phyloP scores from a whole-genome alignment of 1,140 invertebrate genomes.

The Ylistrum balloti region DNA sequence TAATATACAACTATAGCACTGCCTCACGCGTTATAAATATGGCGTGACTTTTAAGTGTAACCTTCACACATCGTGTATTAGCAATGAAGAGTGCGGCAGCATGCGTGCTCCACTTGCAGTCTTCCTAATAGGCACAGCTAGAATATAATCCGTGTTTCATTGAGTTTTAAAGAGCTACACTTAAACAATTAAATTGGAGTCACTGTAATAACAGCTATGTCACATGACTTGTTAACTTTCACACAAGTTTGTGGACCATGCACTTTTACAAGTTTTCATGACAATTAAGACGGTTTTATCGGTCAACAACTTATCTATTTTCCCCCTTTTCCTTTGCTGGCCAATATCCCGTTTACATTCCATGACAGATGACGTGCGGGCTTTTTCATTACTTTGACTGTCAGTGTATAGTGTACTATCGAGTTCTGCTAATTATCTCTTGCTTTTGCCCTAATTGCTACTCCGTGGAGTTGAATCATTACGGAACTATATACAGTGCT shows the following conservation, averaged over 20 bases:
- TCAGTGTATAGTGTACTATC: neutral
- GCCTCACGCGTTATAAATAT: neutral
- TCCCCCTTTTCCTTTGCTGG: neutral
- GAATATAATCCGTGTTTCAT: neutral
- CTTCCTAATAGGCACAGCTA: neutral
- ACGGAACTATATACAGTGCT: neutral
- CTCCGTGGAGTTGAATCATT: neutral
- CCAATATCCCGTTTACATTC: neutral
- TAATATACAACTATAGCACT: neutral
- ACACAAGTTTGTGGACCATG: neutral
- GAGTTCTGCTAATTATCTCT: neutral
- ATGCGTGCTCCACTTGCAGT: neutral
- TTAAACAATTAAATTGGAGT: neutral
- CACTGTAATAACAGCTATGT: neutral
- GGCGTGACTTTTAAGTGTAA: neutral
- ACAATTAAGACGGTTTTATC: neutral
- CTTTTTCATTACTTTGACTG: neutral
- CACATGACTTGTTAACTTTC: constrained; percentile 6
- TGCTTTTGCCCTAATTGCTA: neutral
- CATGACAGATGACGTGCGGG: neutral
- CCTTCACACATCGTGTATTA: neutral
- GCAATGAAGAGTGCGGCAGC: neutral
- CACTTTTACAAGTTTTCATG: constrained; percentile 15
- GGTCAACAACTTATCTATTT: neutral
- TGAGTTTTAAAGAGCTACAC: neutral